Evolutionary conservation across 1,140 invertebrate genomes (phyloP).

Genomic region (Nasonia giraulti): DNA sequence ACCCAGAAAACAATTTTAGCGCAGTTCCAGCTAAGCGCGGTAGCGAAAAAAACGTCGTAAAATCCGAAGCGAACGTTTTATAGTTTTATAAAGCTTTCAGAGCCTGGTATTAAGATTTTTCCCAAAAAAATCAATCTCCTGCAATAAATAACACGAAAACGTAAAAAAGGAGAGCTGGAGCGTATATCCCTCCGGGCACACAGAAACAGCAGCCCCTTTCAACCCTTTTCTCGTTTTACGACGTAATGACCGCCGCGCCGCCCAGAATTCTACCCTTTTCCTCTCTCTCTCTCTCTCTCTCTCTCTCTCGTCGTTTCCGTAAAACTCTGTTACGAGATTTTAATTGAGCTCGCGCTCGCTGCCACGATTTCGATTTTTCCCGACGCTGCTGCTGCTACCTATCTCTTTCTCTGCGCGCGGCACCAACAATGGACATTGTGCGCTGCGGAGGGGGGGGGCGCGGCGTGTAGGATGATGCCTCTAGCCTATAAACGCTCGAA

Average conservation of each 20-base stretch:
- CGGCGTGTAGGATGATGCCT: conserved; percentile 45
- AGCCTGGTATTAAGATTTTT: conserved; percentile 25
- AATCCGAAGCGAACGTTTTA: conserved; percentile 17
- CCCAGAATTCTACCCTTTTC: not conserved
- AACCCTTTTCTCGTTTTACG: conserved; percentile 51
- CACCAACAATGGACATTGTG: not conserved
- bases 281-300: not conserved
- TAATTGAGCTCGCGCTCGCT: conserved; percentile 38
- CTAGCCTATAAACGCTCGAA: conserved; percentile 58
- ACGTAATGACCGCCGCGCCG: conserved; percentile 36
- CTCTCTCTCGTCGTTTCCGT: conserved; percentile 12
- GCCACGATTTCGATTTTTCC: conserved; percentile 32
- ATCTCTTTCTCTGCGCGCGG: not conserved
- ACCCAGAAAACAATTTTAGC: not conserved
- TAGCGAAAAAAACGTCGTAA: not conserved
- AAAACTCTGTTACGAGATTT: conserved; percentile 47
- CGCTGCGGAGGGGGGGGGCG: not conserved
- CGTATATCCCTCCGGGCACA: not conserved
- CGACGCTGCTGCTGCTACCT: not conserved
- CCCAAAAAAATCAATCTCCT: conserved; percentile 42
- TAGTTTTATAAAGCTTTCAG: conserved; percentile 31
- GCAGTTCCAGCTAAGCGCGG: not conserved
- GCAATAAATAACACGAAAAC: conserved; percentile 27
- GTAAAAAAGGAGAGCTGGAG: not conserved
- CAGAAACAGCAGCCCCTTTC: conserved; percentile 18